Base-by-base conservation (phyloP, 2,113 vertebrate species). In the Excalfactoria chinensis region DNA sequence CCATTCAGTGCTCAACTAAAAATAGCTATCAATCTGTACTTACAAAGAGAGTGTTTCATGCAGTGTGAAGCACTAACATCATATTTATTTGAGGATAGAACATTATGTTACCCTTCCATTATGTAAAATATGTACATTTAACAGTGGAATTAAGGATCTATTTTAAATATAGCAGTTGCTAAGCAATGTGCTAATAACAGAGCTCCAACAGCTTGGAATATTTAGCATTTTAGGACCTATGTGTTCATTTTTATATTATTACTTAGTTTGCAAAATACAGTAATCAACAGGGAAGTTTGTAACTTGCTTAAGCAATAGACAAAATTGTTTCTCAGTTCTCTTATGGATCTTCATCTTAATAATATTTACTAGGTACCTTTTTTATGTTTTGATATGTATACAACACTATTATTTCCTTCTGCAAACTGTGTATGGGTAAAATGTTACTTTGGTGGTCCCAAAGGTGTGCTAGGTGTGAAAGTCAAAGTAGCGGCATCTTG, bases 141-240 rank as follows among this genome's bases (percentile, higher is more conserved):
- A 88, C 58, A 72, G 37, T 68, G 59, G 46, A 73, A 93, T 87
- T 92, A 93, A 88, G 67, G 62, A 76, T 41, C 76, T 79, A 60
- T 83, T 94, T 95, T 93, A 93, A 96, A 95, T 73, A 81, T 72
- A 95, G 79, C 89, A 81, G 95, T 95, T 96, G 93, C 83, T 95
- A 96, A 94, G 93, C 89, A 95, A 93, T 93, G 49, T 78, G 72
- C 53, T 88, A 86, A 90, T 95, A 96, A 69, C 62, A 93, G 69
- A 89, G 74, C 89, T 91, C 79, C 62, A 86, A 55, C 69, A 75
- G 79, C 79, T 76, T 89, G 79, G 64, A 96, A 68, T 53, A 81
- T 72, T 71, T 88, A 71, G 7, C 28, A 59, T 82, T 90, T 90
- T 87, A 91, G 73, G 83, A 91, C 75, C 53, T 86, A 72, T 5